These are phyloP conservation scores for Stegostoma tigrinum DNA, from an alignment of 2,113 vertebrate genomes.

Conservation along the genomic window DNA sequence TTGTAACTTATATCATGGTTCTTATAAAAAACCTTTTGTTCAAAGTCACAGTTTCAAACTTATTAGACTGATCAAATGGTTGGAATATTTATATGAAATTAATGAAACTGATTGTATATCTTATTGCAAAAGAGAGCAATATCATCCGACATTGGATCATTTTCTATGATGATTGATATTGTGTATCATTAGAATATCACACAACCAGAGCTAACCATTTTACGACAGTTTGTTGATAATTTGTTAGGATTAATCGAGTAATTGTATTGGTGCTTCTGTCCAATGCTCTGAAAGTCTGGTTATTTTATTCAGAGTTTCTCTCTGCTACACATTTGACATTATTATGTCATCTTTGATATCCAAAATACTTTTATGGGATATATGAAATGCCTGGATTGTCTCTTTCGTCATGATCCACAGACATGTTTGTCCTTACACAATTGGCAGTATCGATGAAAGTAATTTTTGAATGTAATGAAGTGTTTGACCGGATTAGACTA, in stretches of 20 bases:
- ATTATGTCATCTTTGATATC: constrained; percentile 1
- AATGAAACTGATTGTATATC: neutral
- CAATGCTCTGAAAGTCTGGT: neutral
- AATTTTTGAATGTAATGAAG: neutral
- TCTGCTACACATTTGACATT: neutral
- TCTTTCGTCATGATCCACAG: neutral
- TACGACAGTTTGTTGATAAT: neutral
- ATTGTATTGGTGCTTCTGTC: neutral
- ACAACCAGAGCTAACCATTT: too few species aligned
- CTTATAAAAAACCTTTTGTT: neutral
- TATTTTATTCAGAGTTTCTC: neutral
- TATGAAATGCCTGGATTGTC: neutral
- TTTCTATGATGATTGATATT: too few species aligned
- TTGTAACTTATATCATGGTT: neutral
- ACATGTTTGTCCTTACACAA: neutral
- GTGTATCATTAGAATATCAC: too few species aligned
- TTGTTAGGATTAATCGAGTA: neutral
- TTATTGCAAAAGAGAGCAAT: too few species aligned
- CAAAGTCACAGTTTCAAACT: neutral
- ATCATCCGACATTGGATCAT: too few species aligned
- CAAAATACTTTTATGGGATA: neutral
- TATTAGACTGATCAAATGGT: neutral
- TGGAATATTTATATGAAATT: neutral
- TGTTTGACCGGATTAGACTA: neutral
- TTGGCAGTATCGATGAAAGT: neutral